Conservation (phyloP, 92 coral and sea anemone species). For the Palythoa caribaeorum region DNA sequence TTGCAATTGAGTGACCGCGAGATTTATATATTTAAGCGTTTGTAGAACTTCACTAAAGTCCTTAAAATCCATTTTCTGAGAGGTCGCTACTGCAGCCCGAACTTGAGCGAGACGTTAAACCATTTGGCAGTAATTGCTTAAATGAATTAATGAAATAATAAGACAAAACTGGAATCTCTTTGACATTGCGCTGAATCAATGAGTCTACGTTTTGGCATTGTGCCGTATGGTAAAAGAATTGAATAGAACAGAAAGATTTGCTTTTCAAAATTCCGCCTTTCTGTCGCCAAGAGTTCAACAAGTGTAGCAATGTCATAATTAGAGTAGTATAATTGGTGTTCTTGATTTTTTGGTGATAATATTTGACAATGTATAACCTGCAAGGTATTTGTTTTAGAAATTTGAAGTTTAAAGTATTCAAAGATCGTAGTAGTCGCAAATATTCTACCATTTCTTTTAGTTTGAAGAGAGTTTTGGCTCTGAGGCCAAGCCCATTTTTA, state of each 20-base stretch:
- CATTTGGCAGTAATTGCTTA: conserved; percentile 9
- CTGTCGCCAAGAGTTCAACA: conserved; percentile 12
- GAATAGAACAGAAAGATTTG: background rate
- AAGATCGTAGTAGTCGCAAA: background rate
- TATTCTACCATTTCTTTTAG: background rate
- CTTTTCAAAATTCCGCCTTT: background rate
- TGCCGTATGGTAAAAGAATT: conserved; percentile 9
- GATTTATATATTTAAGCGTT: background rate
- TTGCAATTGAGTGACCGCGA: background rate
- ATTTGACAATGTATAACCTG: no score
- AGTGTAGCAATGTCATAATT: background rate
- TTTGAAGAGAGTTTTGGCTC: background rate
- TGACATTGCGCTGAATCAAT: background rate
- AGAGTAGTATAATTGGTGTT: background rate
- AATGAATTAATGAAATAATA: background rate
- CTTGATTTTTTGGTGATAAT: background rate
- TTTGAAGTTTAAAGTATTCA: background rate
- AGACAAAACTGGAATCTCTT: background rate
- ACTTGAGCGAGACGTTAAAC: background rate
- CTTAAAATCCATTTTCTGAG: background rate
- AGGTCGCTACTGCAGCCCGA: background rate
- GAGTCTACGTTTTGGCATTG: background rate
- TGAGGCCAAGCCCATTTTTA: conserved; percentile 2
- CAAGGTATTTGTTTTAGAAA: background rate
- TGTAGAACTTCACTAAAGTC: background rate